Percentiles rank a stretch among this genome's conserved stretches.
phyloP scores from a whole-genome alignment of 2,113 vertebrate genomes.

The Psammodynastes pulverulentus region DNA sequence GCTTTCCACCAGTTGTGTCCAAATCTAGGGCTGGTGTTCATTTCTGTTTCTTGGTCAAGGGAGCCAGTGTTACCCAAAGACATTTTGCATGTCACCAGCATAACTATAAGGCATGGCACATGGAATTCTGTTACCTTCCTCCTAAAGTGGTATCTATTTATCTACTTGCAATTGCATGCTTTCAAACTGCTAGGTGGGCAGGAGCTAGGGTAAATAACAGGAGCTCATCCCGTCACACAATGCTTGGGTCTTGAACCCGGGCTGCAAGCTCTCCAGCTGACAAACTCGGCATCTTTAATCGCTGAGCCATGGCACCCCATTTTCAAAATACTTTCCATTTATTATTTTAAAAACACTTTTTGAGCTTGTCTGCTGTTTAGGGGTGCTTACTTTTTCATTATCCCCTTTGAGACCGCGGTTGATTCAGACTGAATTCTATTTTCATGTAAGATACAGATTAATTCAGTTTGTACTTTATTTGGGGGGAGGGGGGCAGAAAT shows the following conservation, averaged over 20 bases:
- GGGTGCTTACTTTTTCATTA: not conserved
- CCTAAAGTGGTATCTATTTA: not conserved
- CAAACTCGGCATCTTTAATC: not conserved
- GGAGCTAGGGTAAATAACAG: not conserved
- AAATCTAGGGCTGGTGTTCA: not conserved
- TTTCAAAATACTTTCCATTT: not conserved
- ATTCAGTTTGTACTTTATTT: not conserved
- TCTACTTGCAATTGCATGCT: not conserved
- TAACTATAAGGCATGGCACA: not conserved
- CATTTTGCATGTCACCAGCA: not conserved
- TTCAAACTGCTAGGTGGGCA: not conserved
- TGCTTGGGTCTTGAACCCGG: accelerated
- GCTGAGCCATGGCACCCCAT: not conserved
- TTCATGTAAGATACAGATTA: not conserved
- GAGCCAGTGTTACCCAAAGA: not conserved
- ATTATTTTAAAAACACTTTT: not conserved
- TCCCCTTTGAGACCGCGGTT: not conserved
- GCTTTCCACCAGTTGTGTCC: not conserved
- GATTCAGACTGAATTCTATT: not conserved
- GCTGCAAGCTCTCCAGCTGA: not conserved
- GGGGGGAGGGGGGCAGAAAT: not conserved
- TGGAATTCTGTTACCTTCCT: not conserved
- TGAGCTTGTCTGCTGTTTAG: not conserved
- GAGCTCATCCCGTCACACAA: not conserved
- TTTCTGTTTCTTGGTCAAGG: not conserved